These are phyloP conservation scores for Hyalella azteca DNA, from an alignment of 2,888 invertebrate genomes.

Conservation along the genomic window DNA sequence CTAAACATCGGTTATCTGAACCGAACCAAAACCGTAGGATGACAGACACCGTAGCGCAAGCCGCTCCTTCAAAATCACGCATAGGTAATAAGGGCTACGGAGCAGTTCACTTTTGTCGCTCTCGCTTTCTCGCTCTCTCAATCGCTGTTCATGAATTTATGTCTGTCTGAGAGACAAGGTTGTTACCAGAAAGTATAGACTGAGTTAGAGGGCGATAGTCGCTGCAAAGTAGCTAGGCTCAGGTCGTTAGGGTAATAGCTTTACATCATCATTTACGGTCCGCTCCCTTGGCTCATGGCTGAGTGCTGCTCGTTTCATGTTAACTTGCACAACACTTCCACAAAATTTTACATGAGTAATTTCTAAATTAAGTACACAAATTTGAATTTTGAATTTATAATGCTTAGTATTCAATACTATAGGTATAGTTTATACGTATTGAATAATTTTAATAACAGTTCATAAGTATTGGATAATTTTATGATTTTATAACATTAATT, in stretches of 20 bases:
- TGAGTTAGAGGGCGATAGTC: neutral
- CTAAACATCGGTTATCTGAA: neutral
- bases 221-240: neutral
- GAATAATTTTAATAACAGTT: no score
- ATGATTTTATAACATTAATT: no score
- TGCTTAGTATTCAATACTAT: no score
- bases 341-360: no score
- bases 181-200: neutral
- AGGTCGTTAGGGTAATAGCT: neutral
- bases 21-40: neutral
- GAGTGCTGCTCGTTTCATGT: no score
- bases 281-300: neutral
- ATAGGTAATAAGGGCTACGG: slow-evolving; percentile 4
- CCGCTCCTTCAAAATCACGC: neutral
- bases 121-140: slow-evolving; percentile 6
- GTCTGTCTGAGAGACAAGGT: slow-evolving; percentile 5
- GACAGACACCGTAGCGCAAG: neutral
- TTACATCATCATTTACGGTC: neutral
- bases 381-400: no score
- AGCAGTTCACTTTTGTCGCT: slow-evolving; percentile 1
- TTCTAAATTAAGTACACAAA: no score
- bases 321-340: no score
- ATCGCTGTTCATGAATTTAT: slow-evolving; percentile 36
- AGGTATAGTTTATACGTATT: no score
- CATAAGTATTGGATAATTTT: no score